Evolutionary conservation across 2,797 vertebrate genomes (phyloP).

Genomic region (Oophaga sylvatica): DNA sequence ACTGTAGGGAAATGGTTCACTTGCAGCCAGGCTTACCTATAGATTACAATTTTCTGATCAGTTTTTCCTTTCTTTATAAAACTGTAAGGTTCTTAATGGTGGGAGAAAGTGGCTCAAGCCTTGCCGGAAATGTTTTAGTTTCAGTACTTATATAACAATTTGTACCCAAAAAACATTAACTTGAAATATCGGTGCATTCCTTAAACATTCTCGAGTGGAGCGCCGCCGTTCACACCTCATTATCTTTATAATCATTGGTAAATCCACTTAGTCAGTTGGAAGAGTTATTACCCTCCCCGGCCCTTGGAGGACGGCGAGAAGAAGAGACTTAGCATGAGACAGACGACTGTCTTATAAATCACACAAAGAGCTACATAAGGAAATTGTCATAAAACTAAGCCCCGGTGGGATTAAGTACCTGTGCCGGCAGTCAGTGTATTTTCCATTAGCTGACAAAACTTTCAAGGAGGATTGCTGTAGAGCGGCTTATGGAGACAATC

Average conservation of each 20-base stretch:
- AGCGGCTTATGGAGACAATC: constrained; percentile 72
- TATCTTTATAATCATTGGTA: constrained; percentile 14
- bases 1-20: no score
- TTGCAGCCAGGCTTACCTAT: no score
- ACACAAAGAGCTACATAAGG: constrained; percentile 19
- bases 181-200: background rate
- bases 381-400: constrained; percentile 11
- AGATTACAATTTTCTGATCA: no score
- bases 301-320: background rate
- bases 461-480: constrained; percentile 70
- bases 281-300: background rate
- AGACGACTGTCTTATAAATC: constrained; percentile 39
- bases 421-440: constrained; percentile 12
- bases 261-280: background rate
- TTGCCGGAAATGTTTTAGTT: background rate
- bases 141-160: background rate
- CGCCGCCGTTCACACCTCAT: constrained; percentile 18
- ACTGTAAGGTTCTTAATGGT: background rate
- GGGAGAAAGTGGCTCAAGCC: background rate
- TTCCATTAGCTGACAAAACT: constrained; percentile 70
- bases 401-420: constrained; percentile 22
- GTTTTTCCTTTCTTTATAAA: no score
- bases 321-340: background rate
- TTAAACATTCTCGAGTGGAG: background rate
- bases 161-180: background rate